Evolutionary conservation across 2,888 invertebrate species (phyloP), one percentile per base, ranked within the genome.

Genomic region (Zygothrica quintamaculata): DNA sequence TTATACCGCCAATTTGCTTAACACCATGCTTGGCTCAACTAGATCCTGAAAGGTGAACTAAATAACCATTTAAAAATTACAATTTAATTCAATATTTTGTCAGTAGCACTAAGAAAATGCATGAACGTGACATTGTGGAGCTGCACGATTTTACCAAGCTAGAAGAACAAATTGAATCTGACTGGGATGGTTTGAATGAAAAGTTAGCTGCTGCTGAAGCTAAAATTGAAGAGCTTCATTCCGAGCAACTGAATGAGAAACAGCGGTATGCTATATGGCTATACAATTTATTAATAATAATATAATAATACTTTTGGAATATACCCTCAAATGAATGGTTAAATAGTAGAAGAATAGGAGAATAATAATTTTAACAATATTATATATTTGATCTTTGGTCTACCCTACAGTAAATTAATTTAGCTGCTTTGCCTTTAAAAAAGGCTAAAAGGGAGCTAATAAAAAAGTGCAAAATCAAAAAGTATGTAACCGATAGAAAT

Each of bases 71-170:
- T n/a, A n/a, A n/a, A n/a, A n/a, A n/a, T n/a, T n/a, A n/a, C n/a
- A n/a, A n/a, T n/a, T n/a, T n/a, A n/a, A n/a, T n/a, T n/a, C n/a
- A 40, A 43, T 37, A 36, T n/a, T 12, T 2, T 18, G 8, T 11
- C 22, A 46, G 16, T 12, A 15, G 91, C 36, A 92, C 92, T 77
- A 92, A 92, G 1, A 90, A 90, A 72, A 80, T 90, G 58, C 91
- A 93, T 3, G 92, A 93, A 67, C 91, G 90, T 48, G 93, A 93
- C 66, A 91, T 92, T 0, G 89, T 92, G 67, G 92, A 93, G 55
- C 90, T 94, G 11, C 89, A 92, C 48, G 93, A 93, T 74, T 92
- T 93, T 62, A 93, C 94, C 1, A 92, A 92, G 50, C 89, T 93
- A 66, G 95, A 95, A 87, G 93, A 93, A 61, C 92, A 93, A 48